These are phyloP conservation scores for Xiphophorus couchianus DNA, from an alignment of 2,113 vertebrate genomes.

Conservation along the genomic window DNA sequence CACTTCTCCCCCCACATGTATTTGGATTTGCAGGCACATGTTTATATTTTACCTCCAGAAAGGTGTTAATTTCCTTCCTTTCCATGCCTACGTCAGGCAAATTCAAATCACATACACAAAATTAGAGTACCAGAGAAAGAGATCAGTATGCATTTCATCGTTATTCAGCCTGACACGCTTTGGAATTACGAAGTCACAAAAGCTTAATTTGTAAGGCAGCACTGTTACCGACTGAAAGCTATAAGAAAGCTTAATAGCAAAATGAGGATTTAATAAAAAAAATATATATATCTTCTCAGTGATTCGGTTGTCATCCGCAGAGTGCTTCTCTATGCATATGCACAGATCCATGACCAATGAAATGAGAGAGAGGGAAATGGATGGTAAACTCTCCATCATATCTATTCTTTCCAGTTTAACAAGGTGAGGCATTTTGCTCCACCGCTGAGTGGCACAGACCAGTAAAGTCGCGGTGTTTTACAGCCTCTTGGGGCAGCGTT, in stretches of 20 bases:
- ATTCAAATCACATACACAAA: conserved; percentile 51
- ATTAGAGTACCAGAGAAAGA: conserved; percentile 33
- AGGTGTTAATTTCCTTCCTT: conserved; percentile 57
- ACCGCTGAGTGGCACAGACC: conserved; percentile 56
- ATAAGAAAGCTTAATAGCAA: conserved; percentile 46
- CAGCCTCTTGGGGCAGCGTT: conserved; percentile 42
- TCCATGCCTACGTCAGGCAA: conserved; percentile 35
- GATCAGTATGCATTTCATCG: conserved; percentile 40
- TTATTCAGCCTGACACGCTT: conserved; percentile 48
- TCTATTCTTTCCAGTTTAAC: conserved; percentile 70
- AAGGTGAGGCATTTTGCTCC: conserved; percentile 59
- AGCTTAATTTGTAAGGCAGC: conserved; percentile 64
- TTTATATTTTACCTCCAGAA: conserved; percentile 47
- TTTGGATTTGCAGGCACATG: conserved; percentile 62
- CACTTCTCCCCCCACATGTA: conserved; percentile 44
- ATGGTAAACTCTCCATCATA: conserved; percentile 70
- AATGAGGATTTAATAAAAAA: conserved; percentile 58
- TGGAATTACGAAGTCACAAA: conserved; percentile 62
- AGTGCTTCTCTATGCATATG: conserved; percentile 40
- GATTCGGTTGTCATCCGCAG: conserved; percentile 64
- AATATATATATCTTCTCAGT: conserved; percentile 40
- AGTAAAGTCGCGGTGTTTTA: conserved; percentile 71
- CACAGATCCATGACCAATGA: conserved; percentile 68
- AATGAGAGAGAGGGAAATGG: conserved; percentile 60
- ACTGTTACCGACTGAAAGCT: conserved; percentile 35